Evolutionary conservation across 2,797 vertebrate species (phyloP), one percentile per base, ranked within the genome.

Genomic region (Sus cebifrons): DNA sequence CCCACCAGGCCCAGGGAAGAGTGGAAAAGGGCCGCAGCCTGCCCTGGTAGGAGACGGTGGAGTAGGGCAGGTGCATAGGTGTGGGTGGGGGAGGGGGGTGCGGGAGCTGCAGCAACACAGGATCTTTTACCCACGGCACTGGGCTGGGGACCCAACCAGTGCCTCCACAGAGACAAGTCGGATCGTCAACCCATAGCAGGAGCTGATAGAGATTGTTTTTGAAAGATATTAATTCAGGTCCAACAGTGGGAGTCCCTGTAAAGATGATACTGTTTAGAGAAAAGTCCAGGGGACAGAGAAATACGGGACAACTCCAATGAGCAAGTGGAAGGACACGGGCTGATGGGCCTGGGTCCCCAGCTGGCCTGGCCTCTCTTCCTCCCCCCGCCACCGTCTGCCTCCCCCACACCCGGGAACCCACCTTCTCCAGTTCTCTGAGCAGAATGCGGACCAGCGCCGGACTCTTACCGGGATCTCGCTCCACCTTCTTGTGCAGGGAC

Each of bases 401-500:
- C 32, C 60, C 6, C 0, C 0, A 8, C 20, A 5, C 70, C 29
- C 0, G 0, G 4, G 21, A 54, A 98, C 98, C 97, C 97, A 99
- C 99, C 99, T 99, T 99, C 79, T 99, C 99, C 92, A 99, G 98
- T 96, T 99, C 99, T 97, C 99, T 99, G 91, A 99, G 98, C 91
- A 99, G 98, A 95, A 99, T 99, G 96, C 98, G 98, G 89, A 99
- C 98, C 97, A 99, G 97, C 91, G 98, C 93, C 0, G 99, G 98
- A 96, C 99, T 99, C 97, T 97, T 99, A 6, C 96, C 96, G 1
- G 99, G 99, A 85, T 99, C 99, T 89, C 99, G 98, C 82, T 99
- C 99, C 0, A 99, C 99, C 96, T 99, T 99, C 98, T 99, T 99
- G 79, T 99, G 99, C 94, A 99, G 98, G 0, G 99, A 99, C 99